Percentiles rank a stretch among this genome's conserved stretches.
Evolutionary conservation across 2,797 vertebrate species (phyloP).

Genomic region (Selene dorsalis): DNA sequence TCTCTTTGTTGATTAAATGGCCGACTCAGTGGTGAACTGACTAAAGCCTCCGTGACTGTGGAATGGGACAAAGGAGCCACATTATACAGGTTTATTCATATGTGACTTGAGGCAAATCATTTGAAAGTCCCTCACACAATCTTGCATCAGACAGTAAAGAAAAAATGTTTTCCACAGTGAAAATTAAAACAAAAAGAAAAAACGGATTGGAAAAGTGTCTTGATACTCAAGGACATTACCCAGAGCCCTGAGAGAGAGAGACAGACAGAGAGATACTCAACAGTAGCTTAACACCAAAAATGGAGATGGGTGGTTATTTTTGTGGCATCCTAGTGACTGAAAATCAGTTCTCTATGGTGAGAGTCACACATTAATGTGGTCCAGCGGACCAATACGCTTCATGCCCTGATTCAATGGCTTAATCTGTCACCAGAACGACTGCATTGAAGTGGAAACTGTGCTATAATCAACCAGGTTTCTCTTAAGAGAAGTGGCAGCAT

Average conservation of each 20-base stretch:
- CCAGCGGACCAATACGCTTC: conserved; percentile 41
- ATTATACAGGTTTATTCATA: conserved; percentile 25
- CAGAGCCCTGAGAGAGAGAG: too few species aligned
- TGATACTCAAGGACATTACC: too few species aligned
- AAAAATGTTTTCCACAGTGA: not conserved
- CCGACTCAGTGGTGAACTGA: not conserved
- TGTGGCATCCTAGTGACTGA: conserved; percentile 42
- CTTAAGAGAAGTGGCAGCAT: conserved; percentile 34
- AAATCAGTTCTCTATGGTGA: conserved; percentile 34
- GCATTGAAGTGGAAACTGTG: conserved; percentile 20
- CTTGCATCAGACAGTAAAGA: conserved; percentile 33
- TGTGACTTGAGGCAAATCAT: conserved; percentile 36
- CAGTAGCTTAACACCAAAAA: conserved; percentile 46
- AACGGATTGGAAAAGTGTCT: conserved; percentile 35
- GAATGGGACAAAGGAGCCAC: conserved; percentile 51
- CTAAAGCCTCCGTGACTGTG: conserved; percentile 20
- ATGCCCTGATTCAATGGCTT: conserved; percentile 47
- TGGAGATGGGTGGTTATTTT: conserved; percentile 35
- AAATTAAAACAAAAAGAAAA: conserved; percentile 20
- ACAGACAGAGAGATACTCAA: conserved; percentile 28
- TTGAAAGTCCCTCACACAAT: conserved; percentile 25
- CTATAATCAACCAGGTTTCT: conserved; percentile 36
- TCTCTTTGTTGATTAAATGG: not conserved
- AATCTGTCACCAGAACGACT: conserved; percentile 8
- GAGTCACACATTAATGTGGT: conserved; percentile 47